Evolutionary conservation across 1,140 invertebrate genomes (phyloP).

Genomic region (Sycophila sp.): DNA sequence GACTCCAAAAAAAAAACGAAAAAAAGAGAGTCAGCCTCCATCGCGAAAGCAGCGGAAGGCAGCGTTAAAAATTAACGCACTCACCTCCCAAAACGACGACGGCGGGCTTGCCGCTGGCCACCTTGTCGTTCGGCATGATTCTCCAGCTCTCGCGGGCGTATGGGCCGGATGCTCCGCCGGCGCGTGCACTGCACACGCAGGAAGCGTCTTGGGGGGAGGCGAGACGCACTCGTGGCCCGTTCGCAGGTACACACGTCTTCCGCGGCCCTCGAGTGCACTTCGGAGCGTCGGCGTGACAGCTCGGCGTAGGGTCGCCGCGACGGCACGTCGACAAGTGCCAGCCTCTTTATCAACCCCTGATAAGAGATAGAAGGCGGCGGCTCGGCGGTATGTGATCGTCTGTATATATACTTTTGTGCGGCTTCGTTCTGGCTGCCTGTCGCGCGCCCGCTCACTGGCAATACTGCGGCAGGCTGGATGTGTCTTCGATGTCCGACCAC

Average conservation of each 20-base stretch:
- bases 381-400: background rate
- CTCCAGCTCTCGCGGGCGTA: background rate
- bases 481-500: too few species aligned
- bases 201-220: too few species aligned
- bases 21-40: too few species aligned
- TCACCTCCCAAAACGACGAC: constrained; percentile 62
- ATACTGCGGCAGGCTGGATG: background rate
- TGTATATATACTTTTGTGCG: background rate
- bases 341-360: constrained; percentile 35
- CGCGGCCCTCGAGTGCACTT: too few species aligned
- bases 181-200: too few species aligned
- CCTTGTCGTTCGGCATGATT: constrained; percentile 52
- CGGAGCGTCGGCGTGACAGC: background rate
- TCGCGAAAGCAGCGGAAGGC: background rate
- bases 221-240: too few species aligned
- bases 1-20: background rate
- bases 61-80: background rate
- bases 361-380: constrained; percentile 26
- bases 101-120: constrained; percentile 54
- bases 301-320: too few species aligned
- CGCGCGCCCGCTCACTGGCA: background rate
- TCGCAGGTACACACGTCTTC: too few species aligned
- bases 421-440: too few species aligned
- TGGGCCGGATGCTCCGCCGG: too few species aligned
- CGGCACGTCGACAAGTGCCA: constrained; percentile 14